phyloP scores from a whole-genome alignment of 2,113 vertebrate genomes.

The Phalacrocorax carbo region DNA sequence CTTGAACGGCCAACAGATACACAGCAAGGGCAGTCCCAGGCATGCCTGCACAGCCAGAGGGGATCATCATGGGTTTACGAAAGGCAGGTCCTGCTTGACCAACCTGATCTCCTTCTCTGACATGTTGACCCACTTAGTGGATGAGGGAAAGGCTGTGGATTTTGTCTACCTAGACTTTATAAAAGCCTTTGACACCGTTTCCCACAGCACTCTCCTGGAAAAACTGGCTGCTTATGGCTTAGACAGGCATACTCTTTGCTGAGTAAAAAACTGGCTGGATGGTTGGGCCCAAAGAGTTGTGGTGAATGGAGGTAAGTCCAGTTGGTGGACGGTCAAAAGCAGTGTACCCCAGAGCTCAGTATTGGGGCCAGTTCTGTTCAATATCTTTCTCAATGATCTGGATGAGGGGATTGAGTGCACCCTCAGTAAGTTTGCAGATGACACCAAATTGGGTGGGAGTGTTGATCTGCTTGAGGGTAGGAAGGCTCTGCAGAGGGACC shows the following conservation, averaged over 20 bases:
- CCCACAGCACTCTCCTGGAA: background rate
- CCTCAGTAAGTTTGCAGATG: too few relatives aligned
- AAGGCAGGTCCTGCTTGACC: background rate
- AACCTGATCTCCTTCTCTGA: background rate
- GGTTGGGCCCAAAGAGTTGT: background rate
- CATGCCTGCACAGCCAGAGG: rapidly evolving
- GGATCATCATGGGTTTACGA: background rate
- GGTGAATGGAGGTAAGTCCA: background rate
- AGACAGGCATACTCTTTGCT: background rate
- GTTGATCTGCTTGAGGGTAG: too few relatives aligned
- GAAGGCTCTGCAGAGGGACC: too few relatives aligned
- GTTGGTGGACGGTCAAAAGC: background rate
- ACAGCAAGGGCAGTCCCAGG: background rate
- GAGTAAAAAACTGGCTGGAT: background rate
- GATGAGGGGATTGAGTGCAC: background rate
- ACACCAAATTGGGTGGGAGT: too few relatives aligned
- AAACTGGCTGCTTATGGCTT: background rate
- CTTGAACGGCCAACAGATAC: rapidly evolving
- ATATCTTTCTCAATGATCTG: background rate
- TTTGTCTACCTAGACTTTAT: background rate
- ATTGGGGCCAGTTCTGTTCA: too few relatives aligned
- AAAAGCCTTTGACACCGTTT: background rate
- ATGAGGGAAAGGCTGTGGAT: background rate
- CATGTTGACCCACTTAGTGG: background rate
- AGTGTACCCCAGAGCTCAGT: background rate